phyloP scores from a whole-genome alignment of 2,113 vertebrate genomes.

The Anguilla japonica region DNA sequence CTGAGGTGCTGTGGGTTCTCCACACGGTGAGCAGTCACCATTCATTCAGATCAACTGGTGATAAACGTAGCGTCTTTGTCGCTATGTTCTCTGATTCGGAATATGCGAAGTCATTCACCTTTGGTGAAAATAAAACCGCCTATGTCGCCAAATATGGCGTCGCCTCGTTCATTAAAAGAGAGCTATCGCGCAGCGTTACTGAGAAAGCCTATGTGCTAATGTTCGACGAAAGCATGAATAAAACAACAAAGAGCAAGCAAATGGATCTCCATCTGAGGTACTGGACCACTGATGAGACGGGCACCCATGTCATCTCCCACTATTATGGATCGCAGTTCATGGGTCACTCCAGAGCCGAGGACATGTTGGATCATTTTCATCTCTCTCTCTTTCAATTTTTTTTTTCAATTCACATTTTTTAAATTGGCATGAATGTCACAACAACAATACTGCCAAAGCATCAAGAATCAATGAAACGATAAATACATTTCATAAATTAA shows the following conservation, averaged over 20 bases:
- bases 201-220: constrained; percentile 24
- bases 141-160: constrained; percentile 21
- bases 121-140: constrained; percentile 12
- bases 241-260: constrained; percentile 32
- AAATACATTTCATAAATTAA: too few species aligned
- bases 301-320: constrained; percentile 20
- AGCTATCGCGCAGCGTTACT: constrained; percentile 11
- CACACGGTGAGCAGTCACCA: constrained; percentile 17
- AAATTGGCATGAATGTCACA: not conserved
- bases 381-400: not conserved
- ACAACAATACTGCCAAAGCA: not conserved
- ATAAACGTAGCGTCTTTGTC: constrained; percentile 5
- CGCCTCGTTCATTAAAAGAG: constrained; percentile 19
- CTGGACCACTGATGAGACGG: constrained; percentile 31
- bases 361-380: constrained; percentile 34
- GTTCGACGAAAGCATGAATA: constrained; percentile 30
- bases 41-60: constrained; percentile 24
- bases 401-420: too few species aligned
- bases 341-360: constrained; percentile 33
- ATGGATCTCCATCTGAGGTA: constrained; percentile 27
- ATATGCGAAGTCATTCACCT: not conserved
- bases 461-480: too few species aligned
- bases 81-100: constrained; percentile 28
- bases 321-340: constrained; percentile 33
- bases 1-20: constrained; percentile 13